Base-by-base conservation (phyloP, 2,888 invertebrate genomes). In the Calephelis perditalis region DNA sequence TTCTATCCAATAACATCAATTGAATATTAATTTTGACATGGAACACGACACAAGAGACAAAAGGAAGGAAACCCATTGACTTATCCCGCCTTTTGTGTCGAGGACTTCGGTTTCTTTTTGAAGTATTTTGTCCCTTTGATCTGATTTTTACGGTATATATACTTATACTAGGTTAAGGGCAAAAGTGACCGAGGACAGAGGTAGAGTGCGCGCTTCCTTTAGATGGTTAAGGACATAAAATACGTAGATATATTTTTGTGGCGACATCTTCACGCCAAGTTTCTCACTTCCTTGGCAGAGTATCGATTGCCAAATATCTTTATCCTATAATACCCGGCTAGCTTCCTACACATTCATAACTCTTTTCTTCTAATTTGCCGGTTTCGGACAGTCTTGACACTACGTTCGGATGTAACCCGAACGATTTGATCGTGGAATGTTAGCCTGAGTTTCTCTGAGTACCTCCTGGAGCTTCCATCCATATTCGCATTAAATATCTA, bases 11-110 rank as follows among this genome's bases (percentile, higher is more conserved):
- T 75, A 76, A 75, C 73, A 75, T 74, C 74, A 77, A 79, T 82
- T 72, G 74, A 79, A 78, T 77, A 81, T 77, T 78, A 80, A 82
- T 82, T 78, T 76, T 63, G 68, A 72, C 74, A 67, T 74, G 73
- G 70, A 78, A 73, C 66, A 69, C 70, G 67, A 73, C 74, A 74
- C 73, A 75, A 73, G 79, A 80, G 82, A 83, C 82, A 82, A 83
- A 80, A 70, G 71, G 64, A 65, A 65, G 71, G 69, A 71, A 73
- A 71, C 68, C 70, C 67, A 73, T 75, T 72, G 71, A 74, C 67
- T 69, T 62, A 62, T 60, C 65, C 62, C 63, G 68, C 67, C 75
- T 77, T 83, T 83, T 81, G 76, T 78, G 71, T 64, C 58, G 61
- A 70, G 71, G 70, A 72, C 76, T 81, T 78, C 77, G 71, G 69